Evolutionary conservation across 1,140 invertebrate genomes (phyloP), one percentile per base, ranked within the genome.

Genomic region (Leptinotarsa defecta): DNA sequence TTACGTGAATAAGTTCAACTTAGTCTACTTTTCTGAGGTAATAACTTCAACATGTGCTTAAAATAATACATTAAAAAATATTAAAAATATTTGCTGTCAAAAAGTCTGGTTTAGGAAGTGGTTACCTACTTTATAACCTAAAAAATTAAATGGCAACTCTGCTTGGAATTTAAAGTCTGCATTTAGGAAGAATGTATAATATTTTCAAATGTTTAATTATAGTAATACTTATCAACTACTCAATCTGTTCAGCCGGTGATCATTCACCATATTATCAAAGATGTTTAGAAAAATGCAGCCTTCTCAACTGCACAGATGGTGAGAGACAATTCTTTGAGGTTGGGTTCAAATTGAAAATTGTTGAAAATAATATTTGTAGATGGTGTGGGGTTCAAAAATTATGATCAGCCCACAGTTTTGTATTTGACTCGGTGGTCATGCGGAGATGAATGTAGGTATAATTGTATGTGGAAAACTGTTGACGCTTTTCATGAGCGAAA

Each of bases 391-490:
- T 93, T 90, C 80, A 89, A 89, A 61, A 82, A 85, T 61, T 82
- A 86, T 77, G 76, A 84, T n/a, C 88, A 91, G 80, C 86, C 90
- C 3, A 77, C 89, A 69, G 87, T 88, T 76, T 86, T 91, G 79
- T 86, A 85, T 77, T 75, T 92, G 20, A 83, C 94, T 1, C 83
- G 86, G 4, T 96, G 95, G 95, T 89, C 88, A 71, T 97, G 95
- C 84, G 84, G 86, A 3, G 94, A 95, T 84, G 94, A 97, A 82
- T 97, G 96, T 80, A 89, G 89, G 75, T 97, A 99, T 83, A 85
- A 88, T 3, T 99, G 97, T 84, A 98, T 97, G 94, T 99, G 97
- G 97, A 86, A 90, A 71, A 96, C 96, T 11, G 94, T 98, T 0
- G 87, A 92, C 15, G 89, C 89, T 15, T 98, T 97, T 83, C 80